Base-by-base conservation (phyloP, 1,140 invertebrate genomes). In the Tetramorium simillimum region DNA sequence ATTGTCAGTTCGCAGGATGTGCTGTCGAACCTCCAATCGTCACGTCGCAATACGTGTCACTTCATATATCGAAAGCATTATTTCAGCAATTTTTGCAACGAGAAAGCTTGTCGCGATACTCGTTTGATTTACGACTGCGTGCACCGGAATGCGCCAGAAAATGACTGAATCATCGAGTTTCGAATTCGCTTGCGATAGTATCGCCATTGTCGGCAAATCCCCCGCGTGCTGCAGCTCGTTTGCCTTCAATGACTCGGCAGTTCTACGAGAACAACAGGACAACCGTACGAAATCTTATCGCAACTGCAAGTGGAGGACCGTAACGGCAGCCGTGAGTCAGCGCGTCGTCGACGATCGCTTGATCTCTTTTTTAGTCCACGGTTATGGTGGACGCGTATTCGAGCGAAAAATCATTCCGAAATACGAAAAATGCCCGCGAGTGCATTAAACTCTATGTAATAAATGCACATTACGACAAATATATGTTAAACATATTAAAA, bases 101-200 rank as follows among this genome's bases (percentile, higher is more conserved):
- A 73, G 69, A 84, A 84, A 84, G 80, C 80, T 84, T 84, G 80
- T 84, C 80, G 80, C 80, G 80, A 73, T 84, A 60, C 40, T 37
- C 80, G 80, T 75, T 84, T 84, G 80, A 84, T 84, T 84, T 84
- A 84, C 80, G 80, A 75, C 53, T 49, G 69, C 69, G 56, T 60
- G 69, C 40, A 46, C 80, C 69, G 80, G 80, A 84, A 84, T 84
- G 69, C 80, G 40, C 53, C 43, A 58, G 67, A 84, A 84, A 84
- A 84, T 84, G 80, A 75, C 80, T 84, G 80, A 84, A 84, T 84
- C 80, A 84, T 84, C 80, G 80, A 84, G 80, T 84, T 84, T 84
- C 69, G 80, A 84, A 84, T 75, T 84, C 69, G 80, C 40, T 84
- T 43, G 80, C 80, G 80, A 84, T 84, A 46, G 69, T 84, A 84